Evolutionary conservation across 2,888 invertebrate species (phyloP).

Genomic region (Microctonus hyperodae): DNA sequence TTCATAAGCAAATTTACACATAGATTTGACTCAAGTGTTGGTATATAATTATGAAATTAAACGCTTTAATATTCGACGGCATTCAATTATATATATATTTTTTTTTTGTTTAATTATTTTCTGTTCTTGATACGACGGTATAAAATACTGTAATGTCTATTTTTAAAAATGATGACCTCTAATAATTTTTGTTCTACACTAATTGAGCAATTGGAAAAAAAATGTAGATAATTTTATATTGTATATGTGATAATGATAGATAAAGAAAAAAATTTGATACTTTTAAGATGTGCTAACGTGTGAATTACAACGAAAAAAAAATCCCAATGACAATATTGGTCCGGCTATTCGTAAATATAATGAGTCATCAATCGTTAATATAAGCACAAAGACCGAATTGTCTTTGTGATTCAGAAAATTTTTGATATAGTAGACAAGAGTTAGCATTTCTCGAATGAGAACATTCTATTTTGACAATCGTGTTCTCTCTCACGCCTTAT

Average conservation of each 20-base stretch:
- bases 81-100: neutral
- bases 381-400: neutral
- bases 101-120: neutral
- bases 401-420: constrained; percentile 17
- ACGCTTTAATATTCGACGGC: neutral
- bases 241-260: neutral
- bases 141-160: neutral
- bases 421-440: constrained; percentile 2
- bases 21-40: neutral
- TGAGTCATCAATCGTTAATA: constrained; percentile 12
- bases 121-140: neutral
- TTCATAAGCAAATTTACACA: neutral
- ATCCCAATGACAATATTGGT: neutral
- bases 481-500: constrained; percentile 20
- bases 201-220: neutral
- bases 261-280: neutral
- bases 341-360: neutral
- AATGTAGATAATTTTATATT: neutral
- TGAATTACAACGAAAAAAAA: neutral
- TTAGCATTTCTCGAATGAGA: constrained; percentile 22
- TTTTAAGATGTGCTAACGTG: neutral
- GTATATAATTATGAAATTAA: neutral
- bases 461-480: constrained; percentile 31
- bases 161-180: neutral
- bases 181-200: neutral